Percentiles rank a stretch among this genome's conserved stretches.
Conservation (phyloP, 2,888 invertebrate species). For the Phasia obesa region DNA sequence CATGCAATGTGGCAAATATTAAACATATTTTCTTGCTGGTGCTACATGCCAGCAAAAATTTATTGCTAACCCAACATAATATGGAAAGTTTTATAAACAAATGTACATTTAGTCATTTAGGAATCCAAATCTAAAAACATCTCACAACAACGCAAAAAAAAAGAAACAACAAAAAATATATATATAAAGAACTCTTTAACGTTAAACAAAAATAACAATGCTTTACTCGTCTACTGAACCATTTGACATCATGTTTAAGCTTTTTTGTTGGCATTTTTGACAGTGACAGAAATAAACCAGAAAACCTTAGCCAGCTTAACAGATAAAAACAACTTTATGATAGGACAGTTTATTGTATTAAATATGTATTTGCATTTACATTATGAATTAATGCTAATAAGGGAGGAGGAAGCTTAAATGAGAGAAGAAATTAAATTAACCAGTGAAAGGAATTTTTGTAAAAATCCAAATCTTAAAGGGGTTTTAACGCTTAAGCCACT, state of each 20-base stretch:
- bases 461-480: too few species aligned
- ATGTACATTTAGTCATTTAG: slow-evolving; percentile 24
- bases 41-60: slow-evolving; percentile 37
- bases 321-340: slow-evolving; percentile 4
- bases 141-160: background rate
- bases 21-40: slow-evolving; percentile 22
- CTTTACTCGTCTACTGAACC: slow-evolving; percentile 21
- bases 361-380: slow-evolving; percentile 17
- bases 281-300: slow-evolving; percentile 2
- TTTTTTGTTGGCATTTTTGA: slow-evolving; percentile 36
- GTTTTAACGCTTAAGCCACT: too few species aligned
- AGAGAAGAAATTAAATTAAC: too few species aligned
- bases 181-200: background rate
- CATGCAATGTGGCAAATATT: slow-evolving; percentile 61
- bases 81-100: too few species aligned
- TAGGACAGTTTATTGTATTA: slow-evolving; percentile 22
- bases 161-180: background rate
- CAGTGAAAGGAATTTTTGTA: too few species aligned
- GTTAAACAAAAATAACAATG: slow-evolving; percentile 23
- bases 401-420: too few species aligned
- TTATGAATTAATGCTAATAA: too few species aligned
- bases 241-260: slow-evolving; percentile 39
- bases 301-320: background rate
- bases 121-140: slow-evolving; percentile 48
- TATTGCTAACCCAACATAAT: slow-evolving; percentile 32